Percentiles rank a stretch among this genome's conserved stretches.
Conservation (phyloP, 2,113 vertebrate genomes). For the Carettochelys insculpta region DNA sequence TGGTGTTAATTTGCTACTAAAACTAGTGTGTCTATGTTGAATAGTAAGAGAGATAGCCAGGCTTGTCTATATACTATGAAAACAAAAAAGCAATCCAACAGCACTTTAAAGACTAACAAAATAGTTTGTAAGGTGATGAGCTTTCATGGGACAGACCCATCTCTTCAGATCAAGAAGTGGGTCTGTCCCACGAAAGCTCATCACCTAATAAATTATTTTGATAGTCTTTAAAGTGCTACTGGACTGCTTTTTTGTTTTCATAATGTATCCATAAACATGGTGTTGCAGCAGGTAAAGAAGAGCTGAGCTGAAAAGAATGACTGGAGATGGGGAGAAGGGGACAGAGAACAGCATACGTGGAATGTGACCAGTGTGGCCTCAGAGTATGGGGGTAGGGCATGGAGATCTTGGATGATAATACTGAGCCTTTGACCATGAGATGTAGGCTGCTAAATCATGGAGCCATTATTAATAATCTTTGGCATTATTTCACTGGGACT, state of each 20-base stretch:
- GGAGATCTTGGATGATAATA: not conserved
- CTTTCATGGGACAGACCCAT: no score
- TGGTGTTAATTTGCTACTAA: not conserved
- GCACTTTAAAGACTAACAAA: no score
- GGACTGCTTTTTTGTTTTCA: no score
- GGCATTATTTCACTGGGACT: conserved; percentile 42
- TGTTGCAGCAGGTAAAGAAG: not conserved
- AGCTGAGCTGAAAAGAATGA: conserved; percentile 4
- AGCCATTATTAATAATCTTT: conserved; percentile 31
- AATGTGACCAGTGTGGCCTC: not conserved
- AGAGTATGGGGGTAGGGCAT: conserved; percentile 10
- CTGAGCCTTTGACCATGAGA: not conserved
- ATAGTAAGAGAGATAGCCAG: no score
- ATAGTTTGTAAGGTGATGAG: no score
- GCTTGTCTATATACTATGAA: no score
- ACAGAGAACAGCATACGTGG: not conserved
- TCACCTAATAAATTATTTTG: no score
- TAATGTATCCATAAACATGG: not conserved
- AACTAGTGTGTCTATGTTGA: not conserved
- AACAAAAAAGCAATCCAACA: no score
- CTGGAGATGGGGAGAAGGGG: not conserved
- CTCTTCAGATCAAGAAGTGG: no score
- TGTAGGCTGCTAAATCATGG: conserved; percentile 29
- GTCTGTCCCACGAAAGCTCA: no score
- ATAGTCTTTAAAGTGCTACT: no score